Evolutionary conservation across 2,888 invertebrate species (phyloP), one percentile per base, ranked within the genome.

Genomic region (Dasysyrphus albostriatus): DNA sequence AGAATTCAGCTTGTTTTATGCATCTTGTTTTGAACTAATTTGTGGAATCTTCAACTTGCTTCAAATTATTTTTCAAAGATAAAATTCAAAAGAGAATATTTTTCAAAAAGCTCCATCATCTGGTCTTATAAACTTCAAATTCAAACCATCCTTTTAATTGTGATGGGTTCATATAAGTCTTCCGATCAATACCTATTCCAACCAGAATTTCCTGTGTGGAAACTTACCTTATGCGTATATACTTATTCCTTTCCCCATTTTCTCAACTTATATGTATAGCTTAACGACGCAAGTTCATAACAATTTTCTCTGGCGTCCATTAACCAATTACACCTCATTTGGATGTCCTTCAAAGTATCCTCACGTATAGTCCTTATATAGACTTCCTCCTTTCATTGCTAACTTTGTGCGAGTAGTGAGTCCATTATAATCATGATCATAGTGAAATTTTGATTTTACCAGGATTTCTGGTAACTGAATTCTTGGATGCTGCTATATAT

Each of bases 401-500:
- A 69, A 61, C 73, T 82, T 63, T 29, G 29, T 32, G 12, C 2
- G 5, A 47, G 19, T 24, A 58, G 34, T 16, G 49, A 67, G 74
- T 79, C 85, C 74, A 74, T 82, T 74, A 74, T 81, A 77, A 85
- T 85, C 77, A 73, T 77, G 69, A 73, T 51, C 78, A 78, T 87
- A 78, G 82, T 87, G 70, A 78, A 87, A 82, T 82, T 82, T 82
- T 87, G 85, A 87, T 82, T 85, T 74, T 19, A 77, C 69, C 81
- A 76, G 70, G 72, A 79, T 80, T 80, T 58, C 58, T 72, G 49
- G 72, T 65, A 79, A 72, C 69, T 77, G 63, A 37, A 63, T 61
- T 69, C 67, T 42, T 37, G 29, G n/a, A 58, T 24, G 47, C 16
- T 47, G n/a, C 3, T 16, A 2, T 39, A n/a, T 44, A 0, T 14